Conservation (phyloP, 2,113 vertebrate species). For the Chlorodrepanis virens region DNA sequence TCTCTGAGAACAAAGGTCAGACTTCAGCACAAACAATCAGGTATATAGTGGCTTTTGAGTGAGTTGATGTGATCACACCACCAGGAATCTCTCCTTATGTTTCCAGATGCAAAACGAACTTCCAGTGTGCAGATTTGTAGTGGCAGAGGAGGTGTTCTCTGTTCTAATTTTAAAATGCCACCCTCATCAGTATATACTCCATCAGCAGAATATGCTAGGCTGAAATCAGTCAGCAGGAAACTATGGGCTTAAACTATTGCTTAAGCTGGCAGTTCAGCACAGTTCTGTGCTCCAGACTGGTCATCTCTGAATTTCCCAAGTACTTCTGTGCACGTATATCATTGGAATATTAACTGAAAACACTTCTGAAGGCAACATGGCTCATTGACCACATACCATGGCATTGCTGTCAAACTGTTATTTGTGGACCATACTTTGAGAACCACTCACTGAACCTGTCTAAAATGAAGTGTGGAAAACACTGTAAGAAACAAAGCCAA, state of each 20-base stretch:
- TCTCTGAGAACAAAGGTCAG: neutral
- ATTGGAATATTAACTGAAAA: slow-evolving; percentile 60
- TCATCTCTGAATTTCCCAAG: slow-evolving; percentile 5
- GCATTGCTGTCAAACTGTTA: slow-evolving; percentile 39
- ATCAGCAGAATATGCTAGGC: neutral
- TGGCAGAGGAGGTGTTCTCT: neutral
- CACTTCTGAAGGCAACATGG: slow-evolving; percentile 19
- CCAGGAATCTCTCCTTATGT: neutral
- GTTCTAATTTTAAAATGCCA: slow-evolving; percentile 27
- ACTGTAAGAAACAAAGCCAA: slow-evolving; percentile 35
- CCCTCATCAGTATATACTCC: neutral
- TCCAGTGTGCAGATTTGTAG: neutral
- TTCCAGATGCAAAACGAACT: neutral
- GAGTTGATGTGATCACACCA: neutral
- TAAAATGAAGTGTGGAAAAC: slow-evolving; percentile 57
- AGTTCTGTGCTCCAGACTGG: neutral
- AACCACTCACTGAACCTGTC: slow-evolving; percentile 40
- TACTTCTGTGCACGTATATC: neutral
- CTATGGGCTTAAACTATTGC: neutral
- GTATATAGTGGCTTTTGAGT: neutral
- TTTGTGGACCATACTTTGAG: slow-evolving; percentile 40
- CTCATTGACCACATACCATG: slow-evolving; percentile 19
- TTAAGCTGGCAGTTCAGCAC: neutral
- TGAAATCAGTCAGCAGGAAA: neutral
- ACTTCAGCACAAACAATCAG: neutral